Base-by-base conservation (phyloP, 92 coral and sea anemone genomes). In the Epizoanthus stellaris region DNA sequence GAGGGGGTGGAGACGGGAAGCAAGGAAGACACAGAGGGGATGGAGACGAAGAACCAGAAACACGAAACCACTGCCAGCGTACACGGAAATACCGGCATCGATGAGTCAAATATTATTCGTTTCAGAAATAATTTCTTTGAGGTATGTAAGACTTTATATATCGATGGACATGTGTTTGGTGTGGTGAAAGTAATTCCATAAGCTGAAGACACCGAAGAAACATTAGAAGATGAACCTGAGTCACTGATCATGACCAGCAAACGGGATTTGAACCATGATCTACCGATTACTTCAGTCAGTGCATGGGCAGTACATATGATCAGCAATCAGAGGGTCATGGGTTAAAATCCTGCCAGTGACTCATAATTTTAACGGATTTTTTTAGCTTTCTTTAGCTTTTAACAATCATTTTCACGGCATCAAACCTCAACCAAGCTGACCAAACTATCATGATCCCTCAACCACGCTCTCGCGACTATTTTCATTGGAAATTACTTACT, bases 71-170 rank as follows among this genome's bases (percentile, higher is more conserved):
- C 17, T 40, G 56, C 75, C 4, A 80, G 60, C 40, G 88, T 42
- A 23, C 66, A 70, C 17, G 64, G 85, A n/a, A 67, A 23, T 20
- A 68, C 39, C 3, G 16, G 52, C 16, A 19, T 89, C 45, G 81
- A 85, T 43, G 90, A 75, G 25, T 81, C 92, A 6, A 75, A 79
- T 70, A 52, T 76, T 75, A 57, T 89, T 14, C 80, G 75, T 67
- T 93, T 93, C 21, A 85, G 89, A 76, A 93, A 93, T 79, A 85
- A 87, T 69, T 88, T 90, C 59, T 93, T 93, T 88, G 92, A 90
- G 92, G 95, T 93, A 71, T 76, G 16, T 25, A 20, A 67, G 21
- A 25, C 39, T 21, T 9, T 36, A 13, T 19, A 39, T 74, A 60
- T 20, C 3, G 40, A 54, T 39, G 3, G 4, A 40, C 5, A 56